Evolutionary conservation across 2,797 vertebrate species (phyloP), one percentile per base, ranked within the genome.

Genomic region (Sebastes glaucus): DNA sequence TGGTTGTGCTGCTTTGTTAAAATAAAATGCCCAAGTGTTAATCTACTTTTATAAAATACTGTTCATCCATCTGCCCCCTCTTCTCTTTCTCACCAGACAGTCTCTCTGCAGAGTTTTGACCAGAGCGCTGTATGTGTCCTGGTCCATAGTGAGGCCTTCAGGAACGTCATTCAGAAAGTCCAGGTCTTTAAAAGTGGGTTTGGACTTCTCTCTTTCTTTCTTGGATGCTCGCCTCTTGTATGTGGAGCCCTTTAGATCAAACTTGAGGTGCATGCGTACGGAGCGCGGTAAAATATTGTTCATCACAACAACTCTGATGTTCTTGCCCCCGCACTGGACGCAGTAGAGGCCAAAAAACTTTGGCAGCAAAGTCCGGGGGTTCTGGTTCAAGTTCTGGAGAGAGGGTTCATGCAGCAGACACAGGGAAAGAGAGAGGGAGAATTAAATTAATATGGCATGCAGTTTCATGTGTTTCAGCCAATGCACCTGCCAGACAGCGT

Each of bases 301-400:
- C 98, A 99, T 99, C 66, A 98, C 98, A 0, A 97, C 96, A 13
- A 99, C 94, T 0, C 98, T 95, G 92, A 99, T 99, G 94, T 99
- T 99, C 92, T 98, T 99, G 66, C 98, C 98, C 0, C 98, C 98
- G 0, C 97, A 98, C 78, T 99, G 98, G 80, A 99, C 97, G 0
- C 98, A 99, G 90, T 99, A 99, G 66, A 99, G 96, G 64, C 98
- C 98, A 0, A 99, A 99, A 87, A 99, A 99, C 94, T 99, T 99
- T 27, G 98, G 98, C 87, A 99, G 96, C 86, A 99, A 93, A 0
- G 98, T 99, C 73, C 98, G 95, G 0, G 98, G 98, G 82, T 99
- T 99, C 95, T 99, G 98, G 95, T 99, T 99, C 92, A 99, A 91
- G 87, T 99, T 99, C 98, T 99, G 82, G 72, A 71, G n/a, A 56